Conservation (phyloP, 2,113 vertebrate species). For the Hymenochirus boettgeri region DNA sequence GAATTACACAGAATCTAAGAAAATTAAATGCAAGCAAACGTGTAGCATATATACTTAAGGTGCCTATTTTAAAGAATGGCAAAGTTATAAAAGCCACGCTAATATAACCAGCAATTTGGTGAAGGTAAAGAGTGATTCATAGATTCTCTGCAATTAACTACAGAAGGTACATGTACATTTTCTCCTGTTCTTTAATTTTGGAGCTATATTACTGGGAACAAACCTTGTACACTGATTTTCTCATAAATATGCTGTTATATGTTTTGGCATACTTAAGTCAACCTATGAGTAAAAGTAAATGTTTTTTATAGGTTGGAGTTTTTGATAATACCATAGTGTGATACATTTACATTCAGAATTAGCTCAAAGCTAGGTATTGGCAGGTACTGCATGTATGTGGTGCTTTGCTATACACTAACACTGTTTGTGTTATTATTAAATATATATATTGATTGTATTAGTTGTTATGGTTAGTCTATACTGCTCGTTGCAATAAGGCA, state of each 20-base stretch:
- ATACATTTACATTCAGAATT: conserved; percentile 42
- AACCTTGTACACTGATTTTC: conserved; percentile 45
- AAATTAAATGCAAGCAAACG: no score
- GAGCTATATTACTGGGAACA: conserved; percentile 26
- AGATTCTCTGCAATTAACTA: conserved; percentile 34
- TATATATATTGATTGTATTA: no score
- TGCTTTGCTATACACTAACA: conserved; percentile 11
- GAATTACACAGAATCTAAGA: no score
- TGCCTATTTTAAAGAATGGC: not conserved
- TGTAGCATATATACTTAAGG: no score
- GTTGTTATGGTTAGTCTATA: no score
- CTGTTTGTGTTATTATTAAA: no score
- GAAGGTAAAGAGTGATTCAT: not conserved
- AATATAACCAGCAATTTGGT: not conserved
- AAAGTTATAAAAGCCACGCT: not conserved
- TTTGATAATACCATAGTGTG: conserved; percentile 28
- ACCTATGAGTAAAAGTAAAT: conserved; percentile 44
- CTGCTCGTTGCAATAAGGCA: no score
- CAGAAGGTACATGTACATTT: conserved; percentile 22
- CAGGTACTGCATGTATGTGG: not conserved
- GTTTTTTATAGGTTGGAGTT: conserved; percentile 13
- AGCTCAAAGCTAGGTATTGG: conserved; percentile 24
- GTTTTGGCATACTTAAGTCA: conserved; percentile 43
- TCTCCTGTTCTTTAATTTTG: conserved; percentile 42
- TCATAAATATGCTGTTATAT: conserved; percentile 47